Percentiles rank a stretch among this genome's conserved stretches.
These are phyloP conservation scores for Urocolius indicus DNA, from an alignment of 2,113 vertebrate species.

Conservation along the genomic window DNA sequence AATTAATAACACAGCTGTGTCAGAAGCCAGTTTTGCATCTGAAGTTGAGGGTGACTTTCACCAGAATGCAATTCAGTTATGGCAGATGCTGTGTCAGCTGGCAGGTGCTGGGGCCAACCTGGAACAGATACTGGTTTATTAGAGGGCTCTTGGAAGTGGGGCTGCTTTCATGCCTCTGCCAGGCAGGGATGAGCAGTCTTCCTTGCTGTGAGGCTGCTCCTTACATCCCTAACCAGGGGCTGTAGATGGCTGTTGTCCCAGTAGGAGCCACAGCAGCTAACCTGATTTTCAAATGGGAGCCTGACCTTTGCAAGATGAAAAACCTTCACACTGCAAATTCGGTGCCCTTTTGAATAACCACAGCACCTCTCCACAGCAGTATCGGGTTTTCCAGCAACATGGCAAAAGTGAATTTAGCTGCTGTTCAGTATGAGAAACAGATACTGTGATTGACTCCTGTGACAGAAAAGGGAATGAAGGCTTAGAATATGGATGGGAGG, in stretches of 20 bases:
- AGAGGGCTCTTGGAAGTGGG: background rate
- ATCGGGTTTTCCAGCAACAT: background rate
- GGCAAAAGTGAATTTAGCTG: background rate
- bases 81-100: background rate
- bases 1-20: conserved; percentile 48
- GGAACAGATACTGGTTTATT: conserved; percentile 18
- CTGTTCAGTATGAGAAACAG: background rate
- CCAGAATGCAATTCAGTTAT: background rate
- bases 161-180: background rate
- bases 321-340: background rate
- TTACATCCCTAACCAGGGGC: background rate
- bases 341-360: background rate
- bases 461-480: background rate
- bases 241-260: background rate
- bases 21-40: conserved; percentile 24
- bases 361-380: background rate
- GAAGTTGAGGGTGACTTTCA: conserved; percentile 50
- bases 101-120: background rate
- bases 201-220: background rate
- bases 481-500: background rate
- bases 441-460: background rate
- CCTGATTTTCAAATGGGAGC: background rate
- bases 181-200: background rate
- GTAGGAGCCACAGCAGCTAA: background rate
- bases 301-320: background rate